Evolutionary conservation across 2,888 invertebrate genomes (phyloP).

Genomic region (Galeopsomyia nigrocyanea): DNA sequence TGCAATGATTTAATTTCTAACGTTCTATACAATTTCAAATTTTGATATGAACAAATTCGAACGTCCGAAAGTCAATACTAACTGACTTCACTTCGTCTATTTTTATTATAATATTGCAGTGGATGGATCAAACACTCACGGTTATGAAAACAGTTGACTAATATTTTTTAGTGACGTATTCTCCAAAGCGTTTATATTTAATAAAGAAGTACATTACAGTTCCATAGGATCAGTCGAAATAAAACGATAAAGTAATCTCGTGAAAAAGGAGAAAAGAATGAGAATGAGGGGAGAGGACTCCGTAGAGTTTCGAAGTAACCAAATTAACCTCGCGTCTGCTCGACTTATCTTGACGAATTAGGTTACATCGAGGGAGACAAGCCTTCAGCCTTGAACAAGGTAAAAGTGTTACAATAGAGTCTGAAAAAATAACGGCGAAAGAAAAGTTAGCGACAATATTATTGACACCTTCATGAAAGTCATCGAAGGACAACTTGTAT

Average conservation of each 20-base stretch:
- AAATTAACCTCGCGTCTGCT: slow-evolving; percentile 56
- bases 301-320: slow-evolving; percentile 51
- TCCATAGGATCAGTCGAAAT: not conserved
- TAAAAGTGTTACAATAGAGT: slow-evolving; percentile 40
- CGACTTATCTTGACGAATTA: slow-evolving; percentile 59
- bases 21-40: too few relatives aligned
- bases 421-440: slow-evolving; percentile 1
- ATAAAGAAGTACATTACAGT: too few relatives aligned
- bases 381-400: slow-evolving; percentile 29
- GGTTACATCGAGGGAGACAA: slow-evolving; percentile 50
- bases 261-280: slow-evolving; percentile 24
- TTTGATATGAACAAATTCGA: too few relatives aligned
- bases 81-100: too few relatives aligned
- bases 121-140: too few relatives aligned
- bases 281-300: slow-evolving; percentile 28
- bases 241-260: slow-evolving; percentile 12
- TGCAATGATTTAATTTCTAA: too few relatives aligned
- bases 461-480: not conserved
- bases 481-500: not conserved
- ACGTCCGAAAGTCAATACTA: too few relatives aligned
- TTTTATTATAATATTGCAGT: too few relatives aligned
- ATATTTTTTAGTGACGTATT: too few relatives aligned
- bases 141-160: too few relatives aligned
- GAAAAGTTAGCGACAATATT: slow-evolving; percentile 10
- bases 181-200: too few relatives aligned